Evolutionary conservation across 92 coral and sea anemone genomes (phyloP).

Genomic region (Metridium senile): DNA sequence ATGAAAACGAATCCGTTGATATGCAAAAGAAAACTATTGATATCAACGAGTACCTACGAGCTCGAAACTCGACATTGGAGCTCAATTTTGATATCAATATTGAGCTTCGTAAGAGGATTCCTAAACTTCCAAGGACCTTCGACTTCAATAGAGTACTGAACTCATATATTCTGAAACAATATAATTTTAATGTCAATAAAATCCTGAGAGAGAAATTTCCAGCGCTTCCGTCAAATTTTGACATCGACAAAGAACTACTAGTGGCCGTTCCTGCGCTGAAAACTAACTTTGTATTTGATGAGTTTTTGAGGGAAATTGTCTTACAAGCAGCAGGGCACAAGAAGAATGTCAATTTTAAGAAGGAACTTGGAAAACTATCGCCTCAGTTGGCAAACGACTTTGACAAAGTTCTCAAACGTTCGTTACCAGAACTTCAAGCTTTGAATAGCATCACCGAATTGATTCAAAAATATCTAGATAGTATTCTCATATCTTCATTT

Average conservation of each 20-base stretch:
- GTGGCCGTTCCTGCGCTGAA: conserved; percentile 22
- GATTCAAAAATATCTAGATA: conserved; percentile 5
- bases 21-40: neutral
- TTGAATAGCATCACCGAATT: conserved; percentile 1
- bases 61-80: neutral
- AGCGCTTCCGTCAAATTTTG: conserved; percentile 20
- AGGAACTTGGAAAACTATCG: neutral
- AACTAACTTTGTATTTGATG: conserved; percentile 3
- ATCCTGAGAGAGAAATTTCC: conserved; percentile 23
- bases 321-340: neutral
- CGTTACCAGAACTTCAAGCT: conserved; percentile 13
- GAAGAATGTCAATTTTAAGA: conserved; percentile 3
- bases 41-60: conserved; percentile 7
- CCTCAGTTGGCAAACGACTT: conserved; percentile 12
- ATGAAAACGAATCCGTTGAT: neutral
- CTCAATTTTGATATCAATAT: conserved; percentile 16
- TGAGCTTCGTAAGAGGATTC: neutral
- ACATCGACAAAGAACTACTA: conserved; percentile 18
- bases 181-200: conserved; percentile 16
- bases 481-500: neutral
- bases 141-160: conserved; percentile 12
- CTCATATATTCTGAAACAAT: conserved; percentile 2
- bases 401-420: conserved; percentile 23
- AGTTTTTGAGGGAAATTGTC: conserved; percentile 10
- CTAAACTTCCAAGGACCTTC: conserved; percentile 18